Conservation (phyloP, 2,888 invertebrate genomes). For the Lapara coniferarum region DNA sequence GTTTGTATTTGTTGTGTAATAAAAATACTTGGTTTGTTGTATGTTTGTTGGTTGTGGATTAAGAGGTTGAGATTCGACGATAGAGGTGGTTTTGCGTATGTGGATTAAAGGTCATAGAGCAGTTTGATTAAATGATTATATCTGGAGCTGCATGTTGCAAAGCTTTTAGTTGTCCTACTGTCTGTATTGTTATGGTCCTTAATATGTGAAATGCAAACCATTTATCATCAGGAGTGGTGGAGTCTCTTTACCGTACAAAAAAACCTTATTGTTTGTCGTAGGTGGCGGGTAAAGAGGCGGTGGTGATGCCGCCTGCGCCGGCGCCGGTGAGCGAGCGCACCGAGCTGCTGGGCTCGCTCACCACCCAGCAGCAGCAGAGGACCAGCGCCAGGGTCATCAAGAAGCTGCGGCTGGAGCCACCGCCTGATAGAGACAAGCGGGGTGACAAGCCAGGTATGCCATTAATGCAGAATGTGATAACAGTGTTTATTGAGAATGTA, state of each 20-base stretch:
- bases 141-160: no score
- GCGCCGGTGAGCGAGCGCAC: constrained; percentile 55
- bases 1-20: background rate
- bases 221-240: no score
- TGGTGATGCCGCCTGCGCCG: constrained; percentile 54
- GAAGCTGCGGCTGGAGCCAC: constrained; percentile 87
- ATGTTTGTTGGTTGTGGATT: no score
- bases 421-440: constrained; percentile 44
- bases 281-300: constrained; percentile 49
- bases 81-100: no score
- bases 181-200: no score
- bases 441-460: background rate
- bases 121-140: no score
- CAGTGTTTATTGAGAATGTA: no score
- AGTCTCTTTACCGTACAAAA: background rate
- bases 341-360: constrained; percentile 87
- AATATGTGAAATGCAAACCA: no score
- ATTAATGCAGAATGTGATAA: no score
- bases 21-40: background rate
- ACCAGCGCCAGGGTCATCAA: constrained; percentile 91
- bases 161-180: no score
- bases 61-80: no score
- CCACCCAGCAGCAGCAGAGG: constrained; percentile 85
- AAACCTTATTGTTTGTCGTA: constrained; percentile 27
- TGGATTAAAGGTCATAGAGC: no score